A percentile compares a stretch with the other conserved stretches of the same genome.
Conservation (phyloP, 1,140 invertebrate genomes). For the Drosophila teissieri region DNA sequence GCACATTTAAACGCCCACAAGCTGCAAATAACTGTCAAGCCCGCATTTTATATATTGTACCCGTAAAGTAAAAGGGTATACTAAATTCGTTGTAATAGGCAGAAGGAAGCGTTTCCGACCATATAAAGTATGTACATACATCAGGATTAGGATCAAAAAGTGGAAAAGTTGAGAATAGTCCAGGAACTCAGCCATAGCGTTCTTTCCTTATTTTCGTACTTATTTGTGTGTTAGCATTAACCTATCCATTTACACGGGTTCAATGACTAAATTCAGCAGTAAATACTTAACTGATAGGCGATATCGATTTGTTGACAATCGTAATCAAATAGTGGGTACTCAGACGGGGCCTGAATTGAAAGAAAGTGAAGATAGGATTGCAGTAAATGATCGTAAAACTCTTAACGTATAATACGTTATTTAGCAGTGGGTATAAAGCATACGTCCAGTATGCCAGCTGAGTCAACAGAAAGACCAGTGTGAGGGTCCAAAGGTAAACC, state of each 20-base stretch:
- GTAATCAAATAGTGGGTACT: slow-evolving; percentile 7
- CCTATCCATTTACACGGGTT: slow-evolving; percentile 1
- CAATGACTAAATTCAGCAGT: slow-evolving; percentile 32
- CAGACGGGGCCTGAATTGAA: slow-evolving; percentile 40
- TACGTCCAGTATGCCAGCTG: slow-evolving; percentile 24
- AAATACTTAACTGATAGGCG: slow-evolving; percentile 11
- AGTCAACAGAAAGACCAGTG: slow-evolving; percentile 35
- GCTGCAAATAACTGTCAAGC: too few relatives aligned
- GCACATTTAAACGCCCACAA: too few relatives aligned
- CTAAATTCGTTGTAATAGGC: too few relatives aligned
- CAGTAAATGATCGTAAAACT: slow-evolving; percentile 10
- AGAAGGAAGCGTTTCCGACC: too few relatives aligned
- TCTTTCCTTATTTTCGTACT: too few relatives aligned
- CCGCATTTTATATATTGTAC: too few relatives aligned
- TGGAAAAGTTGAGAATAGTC: too few relatives aligned
- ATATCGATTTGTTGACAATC: slow-evolving; percentile 16
- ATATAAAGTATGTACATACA: too few relatives aligned
- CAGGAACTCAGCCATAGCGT: too few relatives aligned
- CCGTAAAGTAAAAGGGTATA: too few relatives aligned
- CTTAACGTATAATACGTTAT: slow-evolving; percentile 9
- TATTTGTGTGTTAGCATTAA: neutral
- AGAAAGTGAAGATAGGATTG: slow-evolving; percentile 10
- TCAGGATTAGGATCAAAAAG: too few relatives aligned
- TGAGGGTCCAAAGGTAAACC: slow-evolving; percentile 39
- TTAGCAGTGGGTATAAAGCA: neutral